phyloP scores from a whole-genome alignment of 2,113 vertebrate genomes.

The Rynchops niger region DNA sequence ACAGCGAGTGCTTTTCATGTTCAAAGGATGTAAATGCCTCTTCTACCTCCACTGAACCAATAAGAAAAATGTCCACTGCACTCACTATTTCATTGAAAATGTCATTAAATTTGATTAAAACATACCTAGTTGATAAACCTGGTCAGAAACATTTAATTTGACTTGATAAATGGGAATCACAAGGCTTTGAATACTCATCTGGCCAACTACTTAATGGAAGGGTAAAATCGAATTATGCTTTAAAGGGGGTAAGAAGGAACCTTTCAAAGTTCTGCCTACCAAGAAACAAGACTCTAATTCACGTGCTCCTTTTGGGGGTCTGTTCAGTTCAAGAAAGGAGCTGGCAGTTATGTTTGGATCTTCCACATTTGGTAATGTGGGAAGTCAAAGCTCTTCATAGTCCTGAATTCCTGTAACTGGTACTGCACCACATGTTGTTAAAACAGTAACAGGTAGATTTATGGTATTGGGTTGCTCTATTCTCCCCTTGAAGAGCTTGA shows the following conservation, averaged over 20 bases:
- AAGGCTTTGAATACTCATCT: slow-evolving; percentile 13
- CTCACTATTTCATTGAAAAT: slow-evolving; percentile 53
- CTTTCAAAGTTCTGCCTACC: neutral
- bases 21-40: slow-evolving; percentile 54
- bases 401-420: neutral
- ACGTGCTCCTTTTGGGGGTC: neutral
- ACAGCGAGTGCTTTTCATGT: slow-evolving; percentile 1
- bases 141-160: slow-evolving; percentile 44
- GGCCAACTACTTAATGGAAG: slow-evolving; percentile 19
- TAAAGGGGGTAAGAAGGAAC: neutral
- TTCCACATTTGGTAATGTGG: neutral
- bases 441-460: neutral
- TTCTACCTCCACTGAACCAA: neutral
- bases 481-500: neutral
- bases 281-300: neutral
- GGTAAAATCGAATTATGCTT: neutral
- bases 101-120: slow-evolving; percentile 55
- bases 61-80: slow-evolving; percentile 26
- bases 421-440: neutral
- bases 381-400: neutral
- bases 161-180: slow-evolving; percentile 41
- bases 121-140: slow-evolving; percentile 47
- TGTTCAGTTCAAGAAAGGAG: neutral
- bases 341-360: neutral
- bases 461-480: neutral